Percentiles rank a stretch among this genome's conserved stretches.
Evolutionary conservation across 1,140 invertebrate species (phyloP).

Genomic region (Prorops nasuta): DNA sequence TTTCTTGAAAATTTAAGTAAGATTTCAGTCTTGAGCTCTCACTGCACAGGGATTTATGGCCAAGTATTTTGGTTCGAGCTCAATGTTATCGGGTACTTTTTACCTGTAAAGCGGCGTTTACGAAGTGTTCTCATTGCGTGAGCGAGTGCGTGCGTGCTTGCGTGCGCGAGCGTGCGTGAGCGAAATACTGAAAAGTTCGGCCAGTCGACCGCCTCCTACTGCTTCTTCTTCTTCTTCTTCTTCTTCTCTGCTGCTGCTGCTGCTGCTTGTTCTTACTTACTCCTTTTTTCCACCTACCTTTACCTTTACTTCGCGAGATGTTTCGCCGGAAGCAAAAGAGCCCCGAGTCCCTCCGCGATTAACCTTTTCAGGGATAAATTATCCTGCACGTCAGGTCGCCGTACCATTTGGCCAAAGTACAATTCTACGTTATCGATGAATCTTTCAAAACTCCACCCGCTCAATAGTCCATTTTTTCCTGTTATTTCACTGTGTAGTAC

Average conservation of each 20-base stretch:
- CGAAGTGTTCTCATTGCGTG: slow-evolving; percentile 26
- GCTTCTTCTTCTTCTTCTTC: slow-evolving; percentile 11
- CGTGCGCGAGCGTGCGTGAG: slow-evolving; percentile 45
- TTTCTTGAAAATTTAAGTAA: too few species aligned
- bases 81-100: too few species aligned
- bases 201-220: slow-evolving; percentile 9
- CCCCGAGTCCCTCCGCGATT: slow-evolving; percentile 32
- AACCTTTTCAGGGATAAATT: slow-evolving; percentile 38
- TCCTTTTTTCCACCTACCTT: slow-evolving; percentile 14
- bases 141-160: slow-evolving; percentile 21
- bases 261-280: slow-evolving; percentile 1
- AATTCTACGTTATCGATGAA: slow-evolving; percentile 19
- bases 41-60: neutral
- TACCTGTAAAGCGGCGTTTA: slow-evolving; percentile 19
- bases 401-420: slow-evolving; percentile 18
- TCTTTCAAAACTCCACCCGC: too few species aligned
- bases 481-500: too few species aligned
- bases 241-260: slow-evolving; percentile 4
- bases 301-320: slow-evolving; percentile 6
- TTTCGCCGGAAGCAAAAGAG: slow-evolving; percentile 34
- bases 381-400: slow-evolving; percentile 27
- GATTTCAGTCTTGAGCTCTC: too few species aligned
- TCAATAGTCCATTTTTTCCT: too few species aligned
- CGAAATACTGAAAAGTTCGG: slow-evolving; percentile 51
- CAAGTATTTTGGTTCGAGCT: slow-evolving; percentile 3